A percentile compares a stretch with the other conserved stretches of the same genome.
These are phyloP conservation scores for Onychostoma macrolepis DNA, from an alignment of 2,113 vertebrate genomes.

Conservation along the genomic window DNA sequence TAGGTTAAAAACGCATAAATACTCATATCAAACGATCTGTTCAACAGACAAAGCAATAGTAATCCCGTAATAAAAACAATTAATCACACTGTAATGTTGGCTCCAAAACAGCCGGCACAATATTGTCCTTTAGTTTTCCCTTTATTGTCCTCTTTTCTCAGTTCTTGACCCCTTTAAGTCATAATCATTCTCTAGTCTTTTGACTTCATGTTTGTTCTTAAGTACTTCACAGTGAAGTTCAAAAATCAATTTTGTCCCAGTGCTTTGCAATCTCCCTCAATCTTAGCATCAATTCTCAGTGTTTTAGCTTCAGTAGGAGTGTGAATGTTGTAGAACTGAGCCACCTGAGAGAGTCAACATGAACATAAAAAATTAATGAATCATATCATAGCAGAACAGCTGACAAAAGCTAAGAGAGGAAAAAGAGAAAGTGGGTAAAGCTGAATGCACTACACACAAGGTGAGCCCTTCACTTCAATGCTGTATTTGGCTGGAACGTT, in stretches of 20 bases:
- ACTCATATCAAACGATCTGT: too few species aligned
- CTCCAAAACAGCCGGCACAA: too few species aligned
- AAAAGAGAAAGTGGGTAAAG: neutral
- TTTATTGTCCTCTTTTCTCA: too few species aligned
- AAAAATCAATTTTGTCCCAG: neutral
- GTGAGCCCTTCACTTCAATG: conserved; percentile 65
- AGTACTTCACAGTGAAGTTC: conserved; percentile 7
- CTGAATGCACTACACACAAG: conserved; percentile 65
- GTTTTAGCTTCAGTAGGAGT: conserved; percentile 47
- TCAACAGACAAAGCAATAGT: too few species aligned
- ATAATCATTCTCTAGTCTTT: too few species aligned
- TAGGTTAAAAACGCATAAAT: too few species aligned
- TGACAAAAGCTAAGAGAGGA: neutral
- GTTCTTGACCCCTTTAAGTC: too few species aligned
- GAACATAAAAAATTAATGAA: neutral
- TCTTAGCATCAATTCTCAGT: conserved; percentile 51
- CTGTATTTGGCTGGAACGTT: conserved; percentile 73
- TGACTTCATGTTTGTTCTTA: too few species aligned
- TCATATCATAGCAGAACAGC: too few species aligned
- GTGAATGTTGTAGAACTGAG: conserved; percentile 70
- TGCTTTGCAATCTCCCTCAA: conserved; percentile 46
- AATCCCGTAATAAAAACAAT: too few species aligned
- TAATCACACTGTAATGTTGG: too few species aligned
- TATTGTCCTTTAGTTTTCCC: too few species aligned
- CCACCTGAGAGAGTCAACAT: conserved; percentile 55